A percentile compares a stretch with the other conserved stretches of the same genome.
phyloP scores from a whole-genome alignment of 2,797 vertebrate species.

The Rhynchotus rufescens region DNA sequence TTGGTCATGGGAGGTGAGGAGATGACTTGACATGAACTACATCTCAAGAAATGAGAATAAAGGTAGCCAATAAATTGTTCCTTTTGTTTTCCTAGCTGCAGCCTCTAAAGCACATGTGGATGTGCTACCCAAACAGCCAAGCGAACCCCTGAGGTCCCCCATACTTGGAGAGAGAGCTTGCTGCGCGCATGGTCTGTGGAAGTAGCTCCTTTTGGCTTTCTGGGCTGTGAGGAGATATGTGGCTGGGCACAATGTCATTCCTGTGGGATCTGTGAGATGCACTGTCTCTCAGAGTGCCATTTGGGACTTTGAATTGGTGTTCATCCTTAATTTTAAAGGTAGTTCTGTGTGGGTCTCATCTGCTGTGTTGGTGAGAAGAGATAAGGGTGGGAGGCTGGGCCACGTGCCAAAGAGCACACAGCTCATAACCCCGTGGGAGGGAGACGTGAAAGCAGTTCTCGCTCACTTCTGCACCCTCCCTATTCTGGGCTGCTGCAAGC shows the following conservation, averaged over 20 bases:
- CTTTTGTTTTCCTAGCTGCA: not conserved
- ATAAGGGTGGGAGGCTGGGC: not conserved
- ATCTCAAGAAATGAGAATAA: not conserved
- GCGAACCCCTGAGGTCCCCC: rapidly evolving
- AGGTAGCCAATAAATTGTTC: not conserved
- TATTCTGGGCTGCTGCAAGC: not conserved
- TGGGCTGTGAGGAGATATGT: rapidly evolving
- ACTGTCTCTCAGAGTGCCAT: not conserved
- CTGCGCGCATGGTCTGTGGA: rapidly evolving
- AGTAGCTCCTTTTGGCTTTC: not conserved
- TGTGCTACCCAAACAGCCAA: not conserved
- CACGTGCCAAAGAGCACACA: not conserved
- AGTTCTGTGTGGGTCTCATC: not conserved
- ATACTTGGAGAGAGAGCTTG: not conserved
- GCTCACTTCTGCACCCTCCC: not conserved
- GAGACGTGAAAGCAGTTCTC: not conserved
- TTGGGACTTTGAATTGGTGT: not conserved
- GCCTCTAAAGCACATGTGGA: not conserved
- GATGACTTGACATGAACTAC: not conserved
- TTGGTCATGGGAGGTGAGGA: not conserved
- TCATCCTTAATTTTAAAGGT: not conserved
- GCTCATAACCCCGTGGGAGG: not conserved
- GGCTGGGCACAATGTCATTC: rapidly evolving
- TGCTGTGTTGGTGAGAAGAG: not conserved
- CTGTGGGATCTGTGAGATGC: not conserved